Percentiles rank a stretch among this genome's conserved stretches.
phyloP scores from a whole-genome alignment of 2,888 invertebrate genomes.

The Craniophora ligustri region DNA sequence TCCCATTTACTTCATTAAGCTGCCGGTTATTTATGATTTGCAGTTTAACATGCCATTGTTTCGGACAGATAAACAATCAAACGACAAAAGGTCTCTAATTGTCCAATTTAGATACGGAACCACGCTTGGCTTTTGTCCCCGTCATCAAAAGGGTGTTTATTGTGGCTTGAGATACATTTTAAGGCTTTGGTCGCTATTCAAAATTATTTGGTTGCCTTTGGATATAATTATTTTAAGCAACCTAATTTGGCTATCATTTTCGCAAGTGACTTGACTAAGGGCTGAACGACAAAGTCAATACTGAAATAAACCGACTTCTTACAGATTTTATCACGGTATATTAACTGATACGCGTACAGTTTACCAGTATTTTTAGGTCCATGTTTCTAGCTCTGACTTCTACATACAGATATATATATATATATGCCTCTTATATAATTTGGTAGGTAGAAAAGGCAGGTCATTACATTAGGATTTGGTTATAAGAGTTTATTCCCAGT shows the following conservation, averaged over 20 bases:
- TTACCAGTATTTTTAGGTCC: too few species aligned
- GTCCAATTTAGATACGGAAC: slow-evolving; percentile 70
- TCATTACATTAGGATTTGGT: too few species aligned
- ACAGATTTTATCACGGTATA: too few species aligned
- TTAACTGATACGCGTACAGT: too few species aligned
- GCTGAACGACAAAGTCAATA: too few species aligned
- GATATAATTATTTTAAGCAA: neutral
- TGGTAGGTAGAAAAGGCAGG: too few species aligned
- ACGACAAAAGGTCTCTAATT: slow-evolving; percentile 72
- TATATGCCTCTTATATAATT: too few species aligned
- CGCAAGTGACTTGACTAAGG: neutral
- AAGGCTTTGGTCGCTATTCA: slow-evolving; percentile 29
- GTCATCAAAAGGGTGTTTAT: slow-evolving; percentile 51
- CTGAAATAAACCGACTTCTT: too few species aligned
- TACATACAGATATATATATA: too few species aligned
- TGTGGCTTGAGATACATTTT: slow-evolving; percentile 54
- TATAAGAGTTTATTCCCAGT: too few species aligned
- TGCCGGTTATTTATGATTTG: slow-evolving; percentile 67
- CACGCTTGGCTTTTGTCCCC: slow-evolving; percentile 59
- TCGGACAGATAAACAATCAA: slow-evolving; percentile 71
- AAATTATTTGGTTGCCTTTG: slow-evolving; percentile 2
- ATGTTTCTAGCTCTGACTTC: too few species aligned
- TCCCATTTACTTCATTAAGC: slow-evolving; percentile 61
- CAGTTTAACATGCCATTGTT: slow-evolving; percentile 57
- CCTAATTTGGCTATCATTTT: too few species aligned